Base-by-base conservation (phyloP, 1,140 invertebrate species). In the Tetragnatha versicolor region DNA sequence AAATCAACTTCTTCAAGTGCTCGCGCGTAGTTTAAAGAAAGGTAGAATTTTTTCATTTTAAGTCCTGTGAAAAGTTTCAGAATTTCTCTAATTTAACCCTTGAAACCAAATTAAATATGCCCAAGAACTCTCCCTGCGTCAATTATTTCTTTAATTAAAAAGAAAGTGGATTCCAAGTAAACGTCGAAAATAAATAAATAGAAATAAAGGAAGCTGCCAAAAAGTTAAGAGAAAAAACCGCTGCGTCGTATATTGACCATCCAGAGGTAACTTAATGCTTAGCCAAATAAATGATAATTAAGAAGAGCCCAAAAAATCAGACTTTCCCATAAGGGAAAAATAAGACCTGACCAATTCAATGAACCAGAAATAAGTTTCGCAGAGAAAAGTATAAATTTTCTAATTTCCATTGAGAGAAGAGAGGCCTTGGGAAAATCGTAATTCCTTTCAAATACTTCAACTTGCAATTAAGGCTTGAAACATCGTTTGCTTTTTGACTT, bases 401-500 rank as follows among this genome's bases (percentile, higher is more conserved):
- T 29, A 4, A 66, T 65, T 66, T 49, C 42, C 42, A 66, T 49
- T 66, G 42, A 66, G 25, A 49, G 37, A n/a, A n/a, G n/a, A n/a
- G n/a, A n/a, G n/a, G n/a, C 12, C 20, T 47, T 31, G 14, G 25
- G n/a, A n/a, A n/a, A 66, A 49, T 47, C 25, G 63, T 33, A 66
- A 66, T 66, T 29, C 63, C 22, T 63, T 63, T 17, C 35, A 14
- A 63, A 63, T 37, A 63, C 63, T 66, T 66, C 63, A 66, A 20
- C 31, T 66, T 22, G 63, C 42, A 66, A 49, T 66, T 66, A 66
- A 29, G 42, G 42, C n/a, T 29, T 37, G 63, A 66, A 66, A 66
- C 63, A 49, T 66, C 27, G 63, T 49, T 49, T 66, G 17, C 63
- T 66, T 66, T n/a, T 66, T 49, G 63, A 66, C 42, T 66, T 66